Evolutionary conservation across 2,113 vertebrate genomes (phyloP).

Genomic region (Zeus faber): DNA sequence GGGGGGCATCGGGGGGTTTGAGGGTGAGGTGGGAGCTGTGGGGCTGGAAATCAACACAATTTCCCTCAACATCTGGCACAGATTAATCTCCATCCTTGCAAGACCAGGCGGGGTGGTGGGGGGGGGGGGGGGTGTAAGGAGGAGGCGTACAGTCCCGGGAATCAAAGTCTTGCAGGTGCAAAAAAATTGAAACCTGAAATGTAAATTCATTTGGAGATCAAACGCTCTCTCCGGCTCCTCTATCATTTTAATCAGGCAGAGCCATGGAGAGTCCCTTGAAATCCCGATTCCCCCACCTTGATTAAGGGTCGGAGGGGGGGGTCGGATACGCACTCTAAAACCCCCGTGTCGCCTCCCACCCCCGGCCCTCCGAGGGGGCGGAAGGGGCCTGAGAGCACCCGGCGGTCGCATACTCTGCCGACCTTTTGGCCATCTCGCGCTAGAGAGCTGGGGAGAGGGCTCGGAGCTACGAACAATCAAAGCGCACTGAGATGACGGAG

Average conservation of each 20-base stretch:
- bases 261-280: conserved; percentile 8
- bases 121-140: background rate
- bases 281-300: background rate
- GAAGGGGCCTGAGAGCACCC: background rate
- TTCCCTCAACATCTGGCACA: conserved; percentile 53
- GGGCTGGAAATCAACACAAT: conserved; percentile 26
- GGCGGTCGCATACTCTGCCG: background rate
- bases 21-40: background rate
- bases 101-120: conserved; percentile 2
- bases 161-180: conserved; percentile 68
- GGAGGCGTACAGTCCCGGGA: conserved; percentile 44
- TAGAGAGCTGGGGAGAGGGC: no score
- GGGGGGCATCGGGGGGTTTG: no score
- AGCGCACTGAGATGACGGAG: no score
- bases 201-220: conserved; percentile 74
- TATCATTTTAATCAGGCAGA: conserved; percentile 70
- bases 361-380: background rate
- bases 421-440: no score
- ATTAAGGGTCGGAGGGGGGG: background rate
- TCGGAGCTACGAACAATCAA: no score
- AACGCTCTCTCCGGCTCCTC: conserved; percentile 55
- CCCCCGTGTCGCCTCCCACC: no score
- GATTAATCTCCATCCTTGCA: conserved; percentile 51
- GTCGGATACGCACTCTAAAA: no score
- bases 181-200: conserved; percentile 61